phyloP scores from a whole-genome alignment of 1,140 invertebrate genomes.

The Delia radicum region DNA sequence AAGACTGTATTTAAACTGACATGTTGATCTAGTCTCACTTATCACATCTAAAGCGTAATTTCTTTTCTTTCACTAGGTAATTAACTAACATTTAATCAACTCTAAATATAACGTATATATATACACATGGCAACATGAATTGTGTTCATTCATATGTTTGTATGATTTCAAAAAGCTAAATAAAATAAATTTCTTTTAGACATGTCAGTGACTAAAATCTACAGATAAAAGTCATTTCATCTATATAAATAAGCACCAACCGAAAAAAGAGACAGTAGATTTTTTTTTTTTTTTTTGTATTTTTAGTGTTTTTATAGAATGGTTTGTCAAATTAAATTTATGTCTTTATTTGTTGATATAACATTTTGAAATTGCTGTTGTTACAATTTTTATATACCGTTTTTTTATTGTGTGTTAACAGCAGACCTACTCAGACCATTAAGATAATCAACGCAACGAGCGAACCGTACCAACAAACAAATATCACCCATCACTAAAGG shows the following conservation, averaged over 20 bases:
- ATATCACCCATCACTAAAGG: not conserved
- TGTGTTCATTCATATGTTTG: not conserved
- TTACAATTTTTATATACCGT: constrained; percentile 7
- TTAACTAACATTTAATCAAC: not conserved
- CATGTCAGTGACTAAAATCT: constrained; percentile 12
- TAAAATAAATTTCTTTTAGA: constrained; percentile 22
- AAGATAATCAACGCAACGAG: constrained; percentile 10
- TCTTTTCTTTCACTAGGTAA: not conserved
- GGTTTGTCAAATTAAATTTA: constrained; percentile 22
- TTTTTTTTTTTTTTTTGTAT: not conserved
- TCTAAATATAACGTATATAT: not conserved
- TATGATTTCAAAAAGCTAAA: not conserved
- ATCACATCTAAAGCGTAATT: not conserved
- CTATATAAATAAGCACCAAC: not conserved
- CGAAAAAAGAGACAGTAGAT: not conserved
- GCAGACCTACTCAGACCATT: not conserved
- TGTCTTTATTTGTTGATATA: constrained; percentile 20
- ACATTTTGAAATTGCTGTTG: constrained; percentile 19
- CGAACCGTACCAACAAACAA: not conserved
- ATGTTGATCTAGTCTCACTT: not conserved
- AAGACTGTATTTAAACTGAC: too few species aligned
- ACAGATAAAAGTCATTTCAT: constrained; percentile 21
- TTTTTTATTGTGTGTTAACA: not conserved
- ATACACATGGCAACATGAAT: not conserved
- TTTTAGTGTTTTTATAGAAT: not conserved